These are phyloP conservation scores for Synergus japonicus DNA, from an alignment of 2,888 invertebrate species.

Conservation along the genomic window DNA sequence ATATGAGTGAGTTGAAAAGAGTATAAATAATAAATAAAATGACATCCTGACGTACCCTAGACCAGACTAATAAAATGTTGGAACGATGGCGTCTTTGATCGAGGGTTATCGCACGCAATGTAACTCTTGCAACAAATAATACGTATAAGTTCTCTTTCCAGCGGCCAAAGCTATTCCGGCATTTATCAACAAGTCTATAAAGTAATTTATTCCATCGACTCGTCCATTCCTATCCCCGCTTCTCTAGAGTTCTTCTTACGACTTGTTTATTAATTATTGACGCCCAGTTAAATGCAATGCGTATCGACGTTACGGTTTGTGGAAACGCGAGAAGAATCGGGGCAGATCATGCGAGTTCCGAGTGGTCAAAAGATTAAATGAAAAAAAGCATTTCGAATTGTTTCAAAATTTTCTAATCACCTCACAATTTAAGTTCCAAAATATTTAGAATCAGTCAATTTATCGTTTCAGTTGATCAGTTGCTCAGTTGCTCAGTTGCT, in stretches of 20 bases:
- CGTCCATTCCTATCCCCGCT: not conserved
- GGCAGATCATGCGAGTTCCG: constrained; percentile 19
- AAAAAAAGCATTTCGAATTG: not conserved
- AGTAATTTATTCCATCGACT: constrained; percentile 47
- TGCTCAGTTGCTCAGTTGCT: not conserved
- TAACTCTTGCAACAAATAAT: constrained; percentile 66
- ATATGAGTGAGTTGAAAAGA: too few relatives aligned
- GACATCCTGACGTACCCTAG: constrained; percentile 19
- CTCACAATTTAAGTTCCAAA: not conserved
- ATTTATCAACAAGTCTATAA: constrained; percentile 40
- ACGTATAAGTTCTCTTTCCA: constrained; percentile 43
- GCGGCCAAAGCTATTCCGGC: constrained; percentile 31
- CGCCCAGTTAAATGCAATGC: constrained; percentile 54
- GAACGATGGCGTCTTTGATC: constrained; percentile 68
- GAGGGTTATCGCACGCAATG: constrained; percentile 70
- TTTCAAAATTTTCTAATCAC: not conserved
- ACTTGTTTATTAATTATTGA: constrained; percentile 62
- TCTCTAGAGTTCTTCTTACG: constrained; percentile 40
- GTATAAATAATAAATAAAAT: constrained; percentile 13
- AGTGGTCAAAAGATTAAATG: not conserved
- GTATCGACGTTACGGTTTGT: constrained; percentile 28
- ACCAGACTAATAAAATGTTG: constrained; percentile 55
- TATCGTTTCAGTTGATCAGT: not conserved
- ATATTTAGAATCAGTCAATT: not conserved
- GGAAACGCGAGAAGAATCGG: constrained; percentile 9